Evolutionary conservation across 2,113 vertebrate genomes (phyloP).

Genomic region (Psilopogon haemacephalus): DNA sequence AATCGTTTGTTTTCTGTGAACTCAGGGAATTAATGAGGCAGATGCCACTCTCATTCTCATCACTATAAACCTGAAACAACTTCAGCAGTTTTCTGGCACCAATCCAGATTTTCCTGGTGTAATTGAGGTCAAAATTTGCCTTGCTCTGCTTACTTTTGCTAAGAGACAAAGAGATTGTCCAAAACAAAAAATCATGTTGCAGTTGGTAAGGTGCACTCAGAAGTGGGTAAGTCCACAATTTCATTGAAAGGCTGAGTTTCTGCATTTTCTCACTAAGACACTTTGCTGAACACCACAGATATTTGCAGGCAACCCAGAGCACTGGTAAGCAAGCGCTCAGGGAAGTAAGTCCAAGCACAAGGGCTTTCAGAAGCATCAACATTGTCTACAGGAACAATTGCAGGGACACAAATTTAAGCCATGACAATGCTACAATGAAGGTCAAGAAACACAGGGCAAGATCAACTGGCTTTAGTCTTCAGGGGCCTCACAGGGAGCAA

Average conservation of each 20-base stretch:
- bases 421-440: background rate
- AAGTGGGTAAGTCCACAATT: background rate
- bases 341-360: background rate
- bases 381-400: background rate
- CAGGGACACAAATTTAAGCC: background rate
- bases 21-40: conserved; percentile 61
- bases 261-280: background rate
- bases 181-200: background rate
- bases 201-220: background rate
- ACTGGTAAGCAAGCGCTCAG: background rate
- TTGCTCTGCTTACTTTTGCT: conserved; percentile 15
- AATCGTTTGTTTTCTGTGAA: conserved; percentile 65
- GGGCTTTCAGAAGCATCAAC: background rate
- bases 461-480: background rate
- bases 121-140: conserved; percentile 49
- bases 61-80: conserved; percentile 55
- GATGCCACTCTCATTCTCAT: conserved; percentile 64
- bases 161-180: background rate
- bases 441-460: background rate
- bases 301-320: background rate
- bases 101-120: conserved; percentile 28
- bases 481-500: background rate
- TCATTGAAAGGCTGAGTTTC: background rate
- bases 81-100: conserved; percentile 34
- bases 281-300: background rate